Evolutionary conservation across 2,797 vertebrate species (phyloP).

Genomic region (Leucoraja ocellata): DNA sequence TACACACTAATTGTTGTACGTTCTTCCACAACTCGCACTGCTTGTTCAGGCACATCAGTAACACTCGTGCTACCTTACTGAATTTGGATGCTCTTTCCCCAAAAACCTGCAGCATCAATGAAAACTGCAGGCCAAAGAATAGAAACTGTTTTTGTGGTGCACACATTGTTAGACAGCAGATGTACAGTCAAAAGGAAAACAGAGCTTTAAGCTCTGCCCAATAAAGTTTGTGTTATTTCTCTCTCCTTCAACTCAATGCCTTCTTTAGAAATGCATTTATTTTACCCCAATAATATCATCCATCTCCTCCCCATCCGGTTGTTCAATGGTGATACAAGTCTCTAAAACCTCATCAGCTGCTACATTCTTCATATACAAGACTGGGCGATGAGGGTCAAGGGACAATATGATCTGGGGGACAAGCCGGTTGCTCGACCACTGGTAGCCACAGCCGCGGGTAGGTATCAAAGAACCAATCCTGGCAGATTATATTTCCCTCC

Average conservation of each 20-base stretch:
- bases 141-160: not conserved
- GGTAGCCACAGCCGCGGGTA: not conserved
- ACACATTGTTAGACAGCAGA: not conserved
- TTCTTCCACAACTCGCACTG: not conserved
- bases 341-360: not conserved
- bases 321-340: not conserved
- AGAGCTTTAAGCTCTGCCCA: not conserved
- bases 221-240: not conserved
- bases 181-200: not conserved
- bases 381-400: not conserved
- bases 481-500: not conserved
- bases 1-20: not conserved
- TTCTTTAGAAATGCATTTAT: not conserved
- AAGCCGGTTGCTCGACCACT: not conserved
- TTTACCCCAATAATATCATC: not conserved
- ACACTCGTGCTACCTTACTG: not conserved
- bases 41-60: not conserved
- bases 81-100: not conserved
- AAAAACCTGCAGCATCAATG: not conserved
- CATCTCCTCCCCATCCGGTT: not conserved
- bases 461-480: not conserved
- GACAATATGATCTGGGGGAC: too few species aligned
- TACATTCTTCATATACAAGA: not conserved
- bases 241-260: not conserved
- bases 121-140: not conserved